phyloP scores from a whole-genome alignment of 2,888 invertebrate species.

The Hemicrepidius hirtus region DNA sequence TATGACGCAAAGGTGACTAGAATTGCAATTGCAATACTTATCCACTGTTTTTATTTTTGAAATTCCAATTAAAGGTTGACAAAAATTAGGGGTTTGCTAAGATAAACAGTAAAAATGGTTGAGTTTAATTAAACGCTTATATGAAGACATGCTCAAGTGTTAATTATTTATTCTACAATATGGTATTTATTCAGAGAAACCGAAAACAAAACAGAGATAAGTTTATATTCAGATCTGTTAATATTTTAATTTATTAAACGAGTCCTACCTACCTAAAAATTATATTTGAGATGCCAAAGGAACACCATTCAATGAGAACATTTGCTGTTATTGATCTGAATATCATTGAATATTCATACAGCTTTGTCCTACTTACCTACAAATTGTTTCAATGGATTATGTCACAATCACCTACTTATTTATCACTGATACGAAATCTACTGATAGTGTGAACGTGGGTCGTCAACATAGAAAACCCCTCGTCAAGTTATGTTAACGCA shows the following conservation, averaged over 20 bases:
- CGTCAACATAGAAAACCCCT: constrained; percentile 15
- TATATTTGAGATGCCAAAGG: no score
- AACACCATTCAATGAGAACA: constrained; percentile 5
- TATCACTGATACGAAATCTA: constrained; percentile 16
- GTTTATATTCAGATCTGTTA: no score
- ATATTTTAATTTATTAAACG: no score
- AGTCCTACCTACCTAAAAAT: no score
- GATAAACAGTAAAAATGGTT: neutral
- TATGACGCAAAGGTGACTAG: constrained; percentile 19
- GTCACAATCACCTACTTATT: constrained; percentile 24
- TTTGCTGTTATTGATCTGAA: constrained; percentile 22
- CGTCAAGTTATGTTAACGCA: constrained; percentile 20
- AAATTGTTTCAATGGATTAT: constrained; percentile 23
- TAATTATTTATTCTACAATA: no score
- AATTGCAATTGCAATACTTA: constrained; percentile 15
- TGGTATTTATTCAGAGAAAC: no score
- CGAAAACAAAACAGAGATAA: no score
- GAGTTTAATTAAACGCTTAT: neutral
- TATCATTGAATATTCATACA: constrained; percentile 17
- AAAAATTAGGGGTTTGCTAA: constrained; percentile 6
- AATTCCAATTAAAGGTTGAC: neutral
- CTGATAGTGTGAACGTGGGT: constrained; percentile 14
- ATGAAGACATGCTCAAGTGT: no score
- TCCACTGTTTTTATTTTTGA: neutral
- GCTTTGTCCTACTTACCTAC: constrained; percentile 20